Evolutionary conservation across 2,888 invertebrate species (phyloP), one percentile per base, ranked within the genome.

Genomic region (Athetis lepigone): DNA sequence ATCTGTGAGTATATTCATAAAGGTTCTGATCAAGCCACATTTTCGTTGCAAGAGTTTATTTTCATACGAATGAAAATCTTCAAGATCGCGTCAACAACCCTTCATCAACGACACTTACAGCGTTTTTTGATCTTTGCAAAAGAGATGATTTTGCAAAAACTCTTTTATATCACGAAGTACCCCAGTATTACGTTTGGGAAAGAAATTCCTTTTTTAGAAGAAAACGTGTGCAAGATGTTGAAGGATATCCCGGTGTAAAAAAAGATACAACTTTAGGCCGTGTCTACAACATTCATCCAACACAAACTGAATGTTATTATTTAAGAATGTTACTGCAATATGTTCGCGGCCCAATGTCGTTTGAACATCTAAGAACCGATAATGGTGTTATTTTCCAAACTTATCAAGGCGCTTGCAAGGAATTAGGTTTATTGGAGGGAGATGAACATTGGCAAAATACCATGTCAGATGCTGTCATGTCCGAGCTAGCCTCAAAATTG

Each of bases 81-180:
- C 45, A 51, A 52, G 62, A 74, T 50, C 56, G 61, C 4, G 47
- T 69, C 0, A 65, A 60, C 23, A 65, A 62, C 50, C 74, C 78
- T 47, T 47, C 73, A 42, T 62, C 54, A 19, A 81, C 79, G 16
- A 82, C 80, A 21, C 66, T 86, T 21, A 66, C 67, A 33, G 77
- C 69, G 9, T 85, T 83, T 62, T 84, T 85, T 52, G 69, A 82
- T 45, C 66, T 83, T 1, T 83, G 82, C 52, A 56, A 51, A 58
- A 68, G 36, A 9, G 81, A 84, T 56, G 68, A 71, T 36, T 84
- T 84, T 75, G 83, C 82, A 36, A 80, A 75, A 75, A 63, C 50
- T 7, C 46, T 56, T 62, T 56, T 45, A 40, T 23, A 23, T 45
- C 21, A 45, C 45, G 21, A 45, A 45, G 45, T 45, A 45, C 36